phyloP scores from a whole-genome alignment of 2,888 invertebrate species.

The Noctuana brunneofusca region DNA sequence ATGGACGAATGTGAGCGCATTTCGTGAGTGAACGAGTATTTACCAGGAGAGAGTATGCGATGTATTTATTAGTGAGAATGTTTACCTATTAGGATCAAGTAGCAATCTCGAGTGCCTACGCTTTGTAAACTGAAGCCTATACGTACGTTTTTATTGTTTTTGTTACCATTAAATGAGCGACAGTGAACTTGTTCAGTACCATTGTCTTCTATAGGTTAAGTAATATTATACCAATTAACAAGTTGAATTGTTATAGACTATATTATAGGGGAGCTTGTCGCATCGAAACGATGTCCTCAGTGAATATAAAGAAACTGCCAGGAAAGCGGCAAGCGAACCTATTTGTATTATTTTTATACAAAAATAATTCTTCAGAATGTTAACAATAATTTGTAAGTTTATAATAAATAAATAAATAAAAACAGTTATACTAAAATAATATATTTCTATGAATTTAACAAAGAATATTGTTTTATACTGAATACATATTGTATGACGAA shows the following conservation, averaged over 20 bases:
- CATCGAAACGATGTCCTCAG: slow-evolving; percentile 40
- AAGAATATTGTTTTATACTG: slow-evolving; percentile 83
- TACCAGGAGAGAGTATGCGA: slow-evolving; percentile 63
- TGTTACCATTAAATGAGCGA: slow-evolving; percentile 80
- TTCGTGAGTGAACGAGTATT: slow-evolving; percentile 52
- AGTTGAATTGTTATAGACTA: slow-evolving; percentile 78
- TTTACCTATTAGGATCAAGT: slow-evolving; percentile 73
- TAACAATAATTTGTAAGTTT: slow-evolving; percentile 82
- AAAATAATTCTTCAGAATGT: slow-evolving; percentile 77
- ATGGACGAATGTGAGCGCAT: slow-evolving; percentile 56
- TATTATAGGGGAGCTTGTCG: slow-evolving; percentile 51
- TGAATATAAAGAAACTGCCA: slow-evolving; percentile 35
- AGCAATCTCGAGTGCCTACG: slow-evolving; percentile 84
- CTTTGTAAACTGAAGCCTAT: slow-evolving; percentile 82
- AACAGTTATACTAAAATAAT: slow-evolving; percentile 81
- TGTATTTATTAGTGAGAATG: slow-evolving; percentile 82
- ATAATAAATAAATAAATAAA: slow-evolving; percentile 76
- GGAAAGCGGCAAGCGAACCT: slow-evolving; percentile 49
- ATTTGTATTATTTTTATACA: slow-evolving; percentile 81
- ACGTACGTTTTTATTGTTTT: slow-evolving; percentile 78
- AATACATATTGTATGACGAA: slow-evolving; percentile 79
- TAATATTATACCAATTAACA: slow-evolving; percentile 80
- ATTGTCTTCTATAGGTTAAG: slow-evolving; percentile 79
- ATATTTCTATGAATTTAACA: slow-evolving; percentile 83
- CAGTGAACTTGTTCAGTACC: slow-evolving; percentile 75